phyloP scores from a whole-genome alignment of 2,888 invertebrate genomes.

The Pseudanteris insignis region DNA sequence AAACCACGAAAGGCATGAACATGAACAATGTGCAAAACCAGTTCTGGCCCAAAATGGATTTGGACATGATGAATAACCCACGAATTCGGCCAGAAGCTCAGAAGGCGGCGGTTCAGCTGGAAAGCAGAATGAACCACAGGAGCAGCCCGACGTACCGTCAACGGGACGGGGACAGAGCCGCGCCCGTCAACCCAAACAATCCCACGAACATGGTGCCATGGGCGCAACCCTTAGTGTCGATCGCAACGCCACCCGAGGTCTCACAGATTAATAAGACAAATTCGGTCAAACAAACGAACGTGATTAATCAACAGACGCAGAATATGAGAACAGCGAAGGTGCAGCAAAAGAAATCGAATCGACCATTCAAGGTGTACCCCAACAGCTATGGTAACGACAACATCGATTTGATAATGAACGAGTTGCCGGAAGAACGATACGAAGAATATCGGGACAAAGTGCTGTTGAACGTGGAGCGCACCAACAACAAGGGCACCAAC shows the following conservation, averaged over 20 bases:
- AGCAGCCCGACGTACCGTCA: conserved; percentile 17
- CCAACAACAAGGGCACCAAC: conserved; percentile 73
- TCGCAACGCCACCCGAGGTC: not conserved
- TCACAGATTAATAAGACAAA: not conserved
- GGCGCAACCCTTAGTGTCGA: not conserved
- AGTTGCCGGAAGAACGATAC: conserved; percentile 75
- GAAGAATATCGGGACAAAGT: conserved; percentile 76
- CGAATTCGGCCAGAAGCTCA: not conserved
- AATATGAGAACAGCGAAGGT: not conserved
- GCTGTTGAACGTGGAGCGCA: conserved; percentile 72
- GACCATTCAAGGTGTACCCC: conserved; percentile 79
- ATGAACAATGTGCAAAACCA: not conserved
- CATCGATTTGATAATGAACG: conserved; percentile 67
- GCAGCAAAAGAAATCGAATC: conserved; percentile 65
- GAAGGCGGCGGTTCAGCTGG: not conserved
- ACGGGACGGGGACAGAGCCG: too few species aligned
- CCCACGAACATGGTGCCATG: not conserved
- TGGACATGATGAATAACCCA: conserved; percentile 4
- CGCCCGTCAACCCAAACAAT: not conserved
- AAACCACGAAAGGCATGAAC: not conserved
- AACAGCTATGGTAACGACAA: conserved; percentile 62
- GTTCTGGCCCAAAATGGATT: conserved; percentile 2
- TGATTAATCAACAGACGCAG: not conserved
- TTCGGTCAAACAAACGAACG: not conserved
- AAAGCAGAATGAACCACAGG: not conserved